Base-by-base conservation (phyloP, 2,113 vertebrate genomes). In the Smithornis capensis region DNA sequence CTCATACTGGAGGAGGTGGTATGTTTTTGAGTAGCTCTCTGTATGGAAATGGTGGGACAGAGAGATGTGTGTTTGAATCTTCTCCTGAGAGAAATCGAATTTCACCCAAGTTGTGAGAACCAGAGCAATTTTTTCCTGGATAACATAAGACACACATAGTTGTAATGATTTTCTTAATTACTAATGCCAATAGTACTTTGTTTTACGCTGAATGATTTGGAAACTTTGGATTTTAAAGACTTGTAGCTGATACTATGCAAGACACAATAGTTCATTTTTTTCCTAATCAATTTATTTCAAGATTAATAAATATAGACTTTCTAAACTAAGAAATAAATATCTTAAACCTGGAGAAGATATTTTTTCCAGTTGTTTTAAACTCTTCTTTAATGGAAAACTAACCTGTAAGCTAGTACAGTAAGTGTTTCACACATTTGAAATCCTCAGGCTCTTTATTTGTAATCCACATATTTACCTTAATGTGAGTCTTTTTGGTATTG, bases 1-100 rank as follows among this genome's bases (percentile, higher is more conserved):
- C 42, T 64, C 11, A 9, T 0, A 2, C 19, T 59, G 65, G 42
- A 91, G 11, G 25, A 53, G 0, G 0, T 7, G 9, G 7, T 27
- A 67, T 65, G 23, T 14, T 53, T 88, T 65, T 45, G 44, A 45
- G 24, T 6, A 62, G 3, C 11, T 86, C 13, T 57, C 5, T 42
- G 3, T 33, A 9, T 6, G 37, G 45, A 64, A 85, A 12, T n/a
- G 18, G 13, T 53, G 37, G 29, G 17, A n/a, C 18, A 57, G 25
- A 37, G 7, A 10, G 9, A 37, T 68, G 8, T 28, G 35, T 64
- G 14, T 29, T 84, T 77, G 19, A 3, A 35, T 57, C 22, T 80
- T 53, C 50, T 80, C 42, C 37, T 23, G 27, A 29, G 13, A 25
- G 25, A 73, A 69, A 33, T 9, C 16, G 28, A 29, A 4, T 6